These are phyloP conservation scores for Enteromius thamalakanensis DNA, from an alignment of 2,797 vertebrate genomes.

Conservation along the genomic window DNA sequence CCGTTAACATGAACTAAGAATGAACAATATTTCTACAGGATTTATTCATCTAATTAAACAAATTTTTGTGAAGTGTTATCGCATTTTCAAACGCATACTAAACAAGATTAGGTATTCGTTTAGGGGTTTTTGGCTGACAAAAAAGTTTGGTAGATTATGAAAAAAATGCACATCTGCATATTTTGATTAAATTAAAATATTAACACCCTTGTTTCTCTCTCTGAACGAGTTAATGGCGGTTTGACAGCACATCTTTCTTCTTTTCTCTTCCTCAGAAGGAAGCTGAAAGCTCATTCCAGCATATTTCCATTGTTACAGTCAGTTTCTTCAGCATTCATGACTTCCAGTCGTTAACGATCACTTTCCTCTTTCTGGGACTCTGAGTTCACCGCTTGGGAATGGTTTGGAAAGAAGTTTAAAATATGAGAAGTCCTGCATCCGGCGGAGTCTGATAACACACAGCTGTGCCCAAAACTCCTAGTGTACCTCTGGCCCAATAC, in stretches of 20 bases:
- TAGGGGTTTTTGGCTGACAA: neutral
- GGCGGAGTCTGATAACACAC: constrained; percentile 26
- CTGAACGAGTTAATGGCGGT: constrained; percentile 36
- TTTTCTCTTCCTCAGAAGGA: neutral
- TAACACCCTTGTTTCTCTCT: neutral
- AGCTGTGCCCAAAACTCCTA: constrained; percentile 3
- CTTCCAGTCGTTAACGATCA: constrained; percentile 18
- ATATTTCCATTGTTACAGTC: constrained; percentile 17
- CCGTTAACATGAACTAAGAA: no score
- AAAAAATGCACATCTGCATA: neutral
- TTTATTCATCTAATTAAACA: no score
- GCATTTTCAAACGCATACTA: no score
- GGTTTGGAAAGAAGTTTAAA: constrained; percentile 30
- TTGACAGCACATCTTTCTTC: neutral
- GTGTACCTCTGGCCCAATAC: neutral
- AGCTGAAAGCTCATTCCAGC: constrained; percentile 36
- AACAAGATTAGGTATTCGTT: no score
- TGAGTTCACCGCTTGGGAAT: neutral
- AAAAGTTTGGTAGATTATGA: neutral
- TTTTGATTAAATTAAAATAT: constrained; percentile 29
- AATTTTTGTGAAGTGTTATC: no score
- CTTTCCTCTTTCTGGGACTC: constrained; percentile 33
- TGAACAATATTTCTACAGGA: no score
- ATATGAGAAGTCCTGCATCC: constrained; percentile 11
- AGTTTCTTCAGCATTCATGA: constrained; percentile 15